Conservation (phyloP, 92 coral and sea anemone genomes). For the Phenganax subtilis region DNA sequence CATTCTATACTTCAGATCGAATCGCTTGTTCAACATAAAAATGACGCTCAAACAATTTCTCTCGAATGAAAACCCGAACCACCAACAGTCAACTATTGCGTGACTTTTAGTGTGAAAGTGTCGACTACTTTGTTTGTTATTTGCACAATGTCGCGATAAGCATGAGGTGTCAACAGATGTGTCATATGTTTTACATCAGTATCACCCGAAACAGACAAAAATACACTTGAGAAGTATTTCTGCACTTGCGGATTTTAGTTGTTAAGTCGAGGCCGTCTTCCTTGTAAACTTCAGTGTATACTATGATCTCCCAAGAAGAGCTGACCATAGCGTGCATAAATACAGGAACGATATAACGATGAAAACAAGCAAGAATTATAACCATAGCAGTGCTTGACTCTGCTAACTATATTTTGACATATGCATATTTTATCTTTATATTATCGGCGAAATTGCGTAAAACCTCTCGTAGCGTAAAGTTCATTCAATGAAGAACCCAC, state of each 20-base stretch:
- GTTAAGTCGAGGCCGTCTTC: constrained; percentile 5
- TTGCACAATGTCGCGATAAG: constrained; percentile 35
- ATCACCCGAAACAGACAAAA: constrained; percentile 21
- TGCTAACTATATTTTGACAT: background rate
- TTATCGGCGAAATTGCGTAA: background rate
- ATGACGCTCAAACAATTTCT: no score
- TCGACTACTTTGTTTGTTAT: constrained; percentile 38
- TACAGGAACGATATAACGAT: background rate
- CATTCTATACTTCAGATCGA: no score
- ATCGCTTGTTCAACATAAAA: no score
- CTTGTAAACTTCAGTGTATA: background rate
- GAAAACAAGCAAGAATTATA: background rate
- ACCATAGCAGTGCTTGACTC: background rate
- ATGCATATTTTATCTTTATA: background rate
- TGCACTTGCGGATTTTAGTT: constrained; percentile 9
- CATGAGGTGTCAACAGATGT: constrained; percentile 33
- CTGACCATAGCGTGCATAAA: background rate
- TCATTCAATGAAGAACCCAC: constrained; percentile 3
- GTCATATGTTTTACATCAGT: constrained; percentile 8
- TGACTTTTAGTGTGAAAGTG: constrained; percentile 33
- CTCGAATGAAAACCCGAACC: background rate
- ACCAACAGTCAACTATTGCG: constrained; percentile 7
- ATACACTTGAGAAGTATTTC: background rate
- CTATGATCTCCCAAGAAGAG: background rate
- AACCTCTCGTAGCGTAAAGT: background rate